phyloP scores from a whole-genome alignment of 2,888 invertebrate species.

The Tipula lateralis region DNA sequence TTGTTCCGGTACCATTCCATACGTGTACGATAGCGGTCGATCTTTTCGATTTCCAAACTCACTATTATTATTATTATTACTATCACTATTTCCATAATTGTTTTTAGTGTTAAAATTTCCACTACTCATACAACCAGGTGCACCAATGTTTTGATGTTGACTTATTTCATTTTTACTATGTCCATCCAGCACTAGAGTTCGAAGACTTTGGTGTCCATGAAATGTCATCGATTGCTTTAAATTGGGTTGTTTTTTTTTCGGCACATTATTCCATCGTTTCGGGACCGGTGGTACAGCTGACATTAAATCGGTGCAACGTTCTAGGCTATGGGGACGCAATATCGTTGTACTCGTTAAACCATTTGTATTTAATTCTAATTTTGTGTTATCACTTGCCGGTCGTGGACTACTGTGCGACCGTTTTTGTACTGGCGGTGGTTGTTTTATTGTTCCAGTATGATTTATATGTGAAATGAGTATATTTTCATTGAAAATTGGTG shows the following conservation, averaged over 20 bases:
- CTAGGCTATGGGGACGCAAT: slow-evolving; percentile 46
- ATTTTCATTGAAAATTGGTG: slow-evolving; percentile 33
- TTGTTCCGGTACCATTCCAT: slow-evolving; percentile 45
- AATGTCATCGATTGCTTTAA: slow-evolving; percentile 48
- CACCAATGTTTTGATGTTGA: not conserved
- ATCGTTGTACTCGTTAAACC: slow-evolving; percentile 33
- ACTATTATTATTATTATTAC: slow-evolving; percentile 28
- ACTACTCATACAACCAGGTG: not conserved
- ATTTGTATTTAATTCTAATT: slow-evolving; percentile 33
- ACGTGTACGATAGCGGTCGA: slow-evolving; percentile 47
- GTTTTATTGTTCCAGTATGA: not conserved
- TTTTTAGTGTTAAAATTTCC: not conserved
- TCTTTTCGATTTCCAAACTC: slow-evolving; percentile 39
- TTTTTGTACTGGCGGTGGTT: slow-evolving; percentile 40
- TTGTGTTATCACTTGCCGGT: slow-evolving; percentile 32
- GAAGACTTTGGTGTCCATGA: slow-evolving; percentile 40
- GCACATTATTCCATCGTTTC: slow-evolving; percentile 39
- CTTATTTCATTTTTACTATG: not conserved
- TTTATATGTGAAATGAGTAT: not conserved
- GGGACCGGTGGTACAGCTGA: slow-evolving; percentile 45
- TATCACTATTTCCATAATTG: slow-evolving; percentile 32
- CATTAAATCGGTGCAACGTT: slow-evolving; percentile 44
- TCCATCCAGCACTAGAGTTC: slow-evolving; percentile 37
- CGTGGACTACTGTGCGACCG: slow-evolving; percentile 48
- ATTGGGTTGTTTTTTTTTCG: slow-evolving; percentile 32